Base-by-base conservation (phyloP, 1,140 invertebrate species). In the Drosophila tristis region DNA sequence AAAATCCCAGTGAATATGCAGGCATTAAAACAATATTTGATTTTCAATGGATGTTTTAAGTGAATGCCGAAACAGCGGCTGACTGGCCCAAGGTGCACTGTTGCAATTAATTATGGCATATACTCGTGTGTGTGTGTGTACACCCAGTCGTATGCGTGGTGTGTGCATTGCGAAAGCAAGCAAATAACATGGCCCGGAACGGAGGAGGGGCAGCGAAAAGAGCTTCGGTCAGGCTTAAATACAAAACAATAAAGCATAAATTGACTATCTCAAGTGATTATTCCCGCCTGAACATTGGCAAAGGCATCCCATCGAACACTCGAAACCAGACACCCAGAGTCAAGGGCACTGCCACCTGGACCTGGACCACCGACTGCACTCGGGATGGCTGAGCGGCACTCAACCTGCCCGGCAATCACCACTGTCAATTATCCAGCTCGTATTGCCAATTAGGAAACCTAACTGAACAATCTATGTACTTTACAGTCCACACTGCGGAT, bases 31-130 rank as follows among this genome's bases (percentile, higher is more conserved):
- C 6, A 29, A 6, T 5, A 6, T 5, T 29, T 29, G 5, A 6
- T 29, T 29, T 29, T 29, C 26, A 53, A 85, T 20, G 20, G 20
- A 2, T 20, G 77, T 48, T 67, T 82, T 1, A 20, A 20, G 20
- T 20, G 20, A 0, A 61, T 75, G 58, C 63, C 57, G 50, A 66
- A 64, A 65, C 47, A 29, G 1, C 2, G 23, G 5, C 26, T 29
- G 26, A 1, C 26, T 5, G 5, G 5, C 26, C 26, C 26, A 29
- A 29, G 3, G 26, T 64, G 71, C 48, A 23, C 72, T 53, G 62
- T 70, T 67, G 56, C 51, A 74, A 87, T 81, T 87, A 86, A 81
- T 86, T 86, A 87, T 78, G 74, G 65, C 68, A 74, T 63, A 50
- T 61, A 25, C 49, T 5, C 35, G 11, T 39, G 4, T 31, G 29